Evolutionary conservation across 2,113 vertebrate species (phyloP).

Genomic region (Psophia crepitans): DNA sequence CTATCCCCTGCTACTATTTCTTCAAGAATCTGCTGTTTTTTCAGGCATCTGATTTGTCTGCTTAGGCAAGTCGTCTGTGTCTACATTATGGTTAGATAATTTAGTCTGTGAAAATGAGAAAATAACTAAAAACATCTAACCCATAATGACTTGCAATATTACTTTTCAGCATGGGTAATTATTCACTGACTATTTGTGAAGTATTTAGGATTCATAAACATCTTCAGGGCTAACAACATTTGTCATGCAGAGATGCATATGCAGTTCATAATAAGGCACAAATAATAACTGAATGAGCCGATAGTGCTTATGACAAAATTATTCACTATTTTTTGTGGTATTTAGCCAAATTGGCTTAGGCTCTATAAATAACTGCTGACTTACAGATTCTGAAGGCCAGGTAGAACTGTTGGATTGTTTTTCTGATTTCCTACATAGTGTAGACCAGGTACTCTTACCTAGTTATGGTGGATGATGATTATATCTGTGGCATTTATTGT

Average conservation of each 20-base stretch:
- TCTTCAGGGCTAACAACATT: background rate
- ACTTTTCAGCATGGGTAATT: conserved; percentile 3
- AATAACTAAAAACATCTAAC: background rate
- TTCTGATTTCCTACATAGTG: background rate
- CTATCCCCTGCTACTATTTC: background rate
- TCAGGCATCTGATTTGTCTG: background rate
- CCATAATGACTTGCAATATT: background rate
- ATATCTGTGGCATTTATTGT: background rate
- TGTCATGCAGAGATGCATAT: background rate
- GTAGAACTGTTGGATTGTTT: background rate
- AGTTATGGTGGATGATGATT: background rate
- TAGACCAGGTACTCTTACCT: background rate
- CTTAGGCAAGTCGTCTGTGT: background rate
- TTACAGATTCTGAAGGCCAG: background rate
- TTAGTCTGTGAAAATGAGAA: background rate
- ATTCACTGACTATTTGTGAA: background rate
- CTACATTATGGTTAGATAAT: background rate
- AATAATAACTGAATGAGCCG: background rate
- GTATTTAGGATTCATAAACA: background rate
- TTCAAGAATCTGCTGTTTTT: background rate
- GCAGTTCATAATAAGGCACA: background rate
- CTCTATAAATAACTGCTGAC: background rate
- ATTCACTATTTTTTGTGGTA: background rate
- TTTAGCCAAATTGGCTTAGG: background rate
- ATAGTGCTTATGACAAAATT: background rate